Base-by-base conservation (phyloP, 2,113 vertebrate genomes). In the Zosterops hypoxanthus region DNA sequence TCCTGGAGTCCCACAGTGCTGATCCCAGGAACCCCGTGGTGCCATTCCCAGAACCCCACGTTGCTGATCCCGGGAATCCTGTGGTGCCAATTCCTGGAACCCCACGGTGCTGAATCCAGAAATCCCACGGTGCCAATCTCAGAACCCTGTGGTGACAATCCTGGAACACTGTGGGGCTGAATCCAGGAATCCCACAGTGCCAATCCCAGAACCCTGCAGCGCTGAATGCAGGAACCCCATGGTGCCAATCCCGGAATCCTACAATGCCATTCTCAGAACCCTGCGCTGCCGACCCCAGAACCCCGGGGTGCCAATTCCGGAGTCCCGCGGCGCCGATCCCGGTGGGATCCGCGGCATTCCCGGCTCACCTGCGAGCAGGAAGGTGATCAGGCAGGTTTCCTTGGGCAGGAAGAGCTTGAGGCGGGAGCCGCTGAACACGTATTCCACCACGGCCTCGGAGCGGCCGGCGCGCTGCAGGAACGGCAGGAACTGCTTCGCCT, bases 381-480 rank as follows among this genome's bases (percentile, higher is more conserved):
- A 99, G 66, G 99, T 99, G 98, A 99, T 99, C 88, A 99, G 99
- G 96, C 99, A 99, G 79, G 99, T 99, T 83, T 99, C 99, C 98
- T 99, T 99, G 84, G 99, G 99, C 99, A 99, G 98, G 98, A 99
- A 99, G 52, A 99, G 98, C 95, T 99, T 99, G 64, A 99, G 98
- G 36, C 99, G 98, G 66, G 99, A 99, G 42, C 99, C 99, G 6
- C 99, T 99, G 98, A 99, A 99, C 86, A 99, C 99, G 5, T 99
- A 99, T 28, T 99, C 99, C 36, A 99, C 99, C 96, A 99, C 99
- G 2, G 99, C 99, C 97, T 99, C 99, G 9, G 99, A 99, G 42
- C 99, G 99, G 21, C 99, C 99, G 1, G 99, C 99, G 9, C 99
- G 98, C 97, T 99, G 99, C 87, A 99, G 98, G 98, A 99, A 99